Evolutionary conservation across 2,113 vertebrate species (phyloP).

Genomic region (Albula goreensis): DNA sequence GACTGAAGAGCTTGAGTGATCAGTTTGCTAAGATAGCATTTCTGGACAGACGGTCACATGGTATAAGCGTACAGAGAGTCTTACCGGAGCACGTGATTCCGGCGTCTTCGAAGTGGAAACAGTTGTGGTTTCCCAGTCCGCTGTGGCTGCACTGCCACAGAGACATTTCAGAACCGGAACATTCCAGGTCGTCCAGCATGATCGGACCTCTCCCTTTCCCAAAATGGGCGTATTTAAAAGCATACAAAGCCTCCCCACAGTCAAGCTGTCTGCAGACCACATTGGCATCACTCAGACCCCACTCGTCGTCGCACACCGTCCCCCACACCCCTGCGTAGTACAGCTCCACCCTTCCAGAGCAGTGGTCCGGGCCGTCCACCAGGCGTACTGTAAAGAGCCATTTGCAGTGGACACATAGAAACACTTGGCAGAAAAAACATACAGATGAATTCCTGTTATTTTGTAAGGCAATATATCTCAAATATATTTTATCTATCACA

Average conservation of each 20-base stretch:
- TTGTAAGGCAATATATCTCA: neutral
- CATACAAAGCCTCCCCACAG: neutral
- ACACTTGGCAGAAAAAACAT: neutral
- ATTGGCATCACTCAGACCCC: neutral
- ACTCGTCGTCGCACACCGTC: neutral
- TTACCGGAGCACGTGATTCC: neutral
- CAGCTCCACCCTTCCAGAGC: constrained; percentile 19
- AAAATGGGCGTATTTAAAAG: neutral
- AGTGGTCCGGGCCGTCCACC: neutral
- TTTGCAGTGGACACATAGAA: neutral
- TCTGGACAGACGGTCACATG: neutral
- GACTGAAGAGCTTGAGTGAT: no score
- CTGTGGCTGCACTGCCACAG: neutral
- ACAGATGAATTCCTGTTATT: neutral
- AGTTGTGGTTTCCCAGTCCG: neutral
- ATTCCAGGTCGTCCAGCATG: neutral
- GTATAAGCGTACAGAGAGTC: neutral
- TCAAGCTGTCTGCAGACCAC: constrained; percentile 12
- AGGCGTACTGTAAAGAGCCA: neutral
- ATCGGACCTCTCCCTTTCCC: neutral
- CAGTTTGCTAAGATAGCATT: no score
- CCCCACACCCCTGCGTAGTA: neutral
- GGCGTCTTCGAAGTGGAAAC: neutral
- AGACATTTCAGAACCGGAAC: neutral
- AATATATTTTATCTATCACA: no score